These are phyloP conservation scores for Sinocyclocheilus rhinocerous DNA, from an alignment of 2,113 vertebrate species.

Conservation along the genomic window DNA sequence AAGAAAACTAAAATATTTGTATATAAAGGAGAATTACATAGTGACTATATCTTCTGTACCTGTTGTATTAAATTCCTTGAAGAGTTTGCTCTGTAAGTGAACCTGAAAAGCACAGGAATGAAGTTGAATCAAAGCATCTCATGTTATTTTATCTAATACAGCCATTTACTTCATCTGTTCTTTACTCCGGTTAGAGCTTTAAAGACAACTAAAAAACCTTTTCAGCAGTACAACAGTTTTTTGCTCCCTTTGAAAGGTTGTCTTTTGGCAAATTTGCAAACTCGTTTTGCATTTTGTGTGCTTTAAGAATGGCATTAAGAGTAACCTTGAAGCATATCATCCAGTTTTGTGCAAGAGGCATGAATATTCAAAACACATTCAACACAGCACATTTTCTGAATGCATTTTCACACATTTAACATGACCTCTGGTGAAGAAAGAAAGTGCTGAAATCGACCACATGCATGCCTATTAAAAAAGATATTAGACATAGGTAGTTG, in stretches of 20 bases:
- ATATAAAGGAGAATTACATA: background rate
- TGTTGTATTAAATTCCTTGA: background rate
- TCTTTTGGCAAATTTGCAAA: background rate
- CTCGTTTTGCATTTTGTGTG: background rate
- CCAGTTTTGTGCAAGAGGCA: background rate
- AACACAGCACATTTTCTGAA: background rate
- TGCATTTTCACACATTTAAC: slow-evolving; percentile 11
- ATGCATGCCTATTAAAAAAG: background rate
- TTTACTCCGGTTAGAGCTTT: background rate
- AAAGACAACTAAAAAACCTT: background rate
- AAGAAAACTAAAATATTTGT: background rate
- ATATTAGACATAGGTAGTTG: background rate
- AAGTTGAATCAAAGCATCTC: no score
- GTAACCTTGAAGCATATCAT: slow-evolving; percentile 8
- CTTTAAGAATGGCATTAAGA: background rate
- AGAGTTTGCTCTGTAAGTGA: background rate
- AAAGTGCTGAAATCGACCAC: background rate
- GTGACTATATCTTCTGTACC: background rate
- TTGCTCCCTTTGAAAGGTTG: background rate
- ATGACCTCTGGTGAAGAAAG: background rate
- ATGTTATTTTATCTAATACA: background rate
- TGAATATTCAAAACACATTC: slow-evolving; percentile 22
- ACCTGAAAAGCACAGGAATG: no score
- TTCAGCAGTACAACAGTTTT: background rate
- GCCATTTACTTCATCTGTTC: background rate